Base-by-base conservation (phyloP, 2,113 vertebrate species). In the Lepidothrix coronata region DNA sequence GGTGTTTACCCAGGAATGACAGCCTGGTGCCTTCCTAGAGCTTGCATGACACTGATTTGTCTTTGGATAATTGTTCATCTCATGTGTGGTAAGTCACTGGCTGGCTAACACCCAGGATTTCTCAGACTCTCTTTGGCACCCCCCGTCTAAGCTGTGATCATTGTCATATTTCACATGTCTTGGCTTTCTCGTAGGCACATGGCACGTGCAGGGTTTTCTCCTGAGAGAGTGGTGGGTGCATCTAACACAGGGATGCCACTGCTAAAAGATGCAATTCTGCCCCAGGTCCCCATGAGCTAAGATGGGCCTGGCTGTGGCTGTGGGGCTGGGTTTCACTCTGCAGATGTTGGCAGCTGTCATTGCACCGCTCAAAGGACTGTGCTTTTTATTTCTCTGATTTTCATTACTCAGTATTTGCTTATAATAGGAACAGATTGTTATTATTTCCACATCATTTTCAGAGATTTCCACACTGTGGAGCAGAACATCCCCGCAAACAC, bases 31-130 rank as follows among this genome's bases (percentile, higher is more conserved):
- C 43, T 88, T 70, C 28, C 90, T 52, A 72, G 80, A 76, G 77
- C 88, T 14, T 91, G 62, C 20, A 28, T 30, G 48, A 66, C 66
- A 91, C 76, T 67, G 62, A 81, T 95, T 93, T 90, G 62, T 88
- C 84, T 91, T 73, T 65, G 73, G 72, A 63, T 97, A 95, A 93
- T 88, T 94, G 94, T 94, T 96, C 84, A 48, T 94, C 90, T 85
- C 35, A 23, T 18, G 52, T 20, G 22, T 89, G 78, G 43, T 51
- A 44, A 86, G 75, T 49, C 81, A 14, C 59, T 92, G 48, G 39
- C 46, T 96, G 95, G 95, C 91, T 12, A 92, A 33, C 46, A 52
- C 74, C 93, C 95, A 96, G 84, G 12, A 75, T 44, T 89, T 61
- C 65, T 96, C 94, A 91, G 72, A 16, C 62, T 77, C 43, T 65